phyloP scores from a whole-genome alignment of 1,140 invertebrate genomes.

The Idris sp. region DNA sequence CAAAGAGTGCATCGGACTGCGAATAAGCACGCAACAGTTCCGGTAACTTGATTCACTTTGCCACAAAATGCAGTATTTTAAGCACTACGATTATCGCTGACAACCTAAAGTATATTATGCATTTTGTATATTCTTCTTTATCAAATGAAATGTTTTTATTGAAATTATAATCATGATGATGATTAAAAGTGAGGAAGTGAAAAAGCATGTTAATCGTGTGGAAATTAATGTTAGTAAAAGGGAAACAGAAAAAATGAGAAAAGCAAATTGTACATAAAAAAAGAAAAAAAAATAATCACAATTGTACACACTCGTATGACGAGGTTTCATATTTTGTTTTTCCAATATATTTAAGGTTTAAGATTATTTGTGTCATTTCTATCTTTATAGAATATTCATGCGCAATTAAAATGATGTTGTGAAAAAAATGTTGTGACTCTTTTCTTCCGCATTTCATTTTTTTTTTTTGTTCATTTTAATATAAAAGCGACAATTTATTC shows the following conservation, averaged over 20 bases:
- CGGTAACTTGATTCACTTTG: constrained; percentile 55
- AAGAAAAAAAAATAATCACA: too few species aligned
- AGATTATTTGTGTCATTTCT: constrained; percentile 56
- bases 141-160: constrained; percentile 50
- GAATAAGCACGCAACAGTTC: constrained; percentile 82
- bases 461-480: not conserved
- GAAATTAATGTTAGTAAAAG: not conserved
- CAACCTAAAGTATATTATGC: constrained; percentile 53
- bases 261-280: too few species aligned
- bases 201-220: constrained; percentile 10
- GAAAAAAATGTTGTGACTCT: constrained; percentile 11
- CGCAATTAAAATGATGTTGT: constrained; percentile 47
- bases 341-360: constrained; percentile 23
- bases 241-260: too few species aligned
- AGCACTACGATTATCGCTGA: constrained; percentile 36
- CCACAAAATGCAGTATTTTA: constrained; percentile 39
- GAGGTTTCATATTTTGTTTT: constrained; percentile 35
- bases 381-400: constrained; percentile 53
- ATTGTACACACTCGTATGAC: constrained; percentile 18
- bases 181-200: constrained; percentile 6
- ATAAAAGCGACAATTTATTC: too few species aligned
- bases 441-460: constrained; percentile 6
- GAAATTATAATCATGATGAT: constrained; percentile 37
- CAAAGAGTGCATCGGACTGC: constrained; percentile 91
- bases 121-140: constrained; percentile 54